phyloP scores from a whole-genome alignment of 2,113 vertebrate genomes.

The Bambusicola thoracicus region DNA sequence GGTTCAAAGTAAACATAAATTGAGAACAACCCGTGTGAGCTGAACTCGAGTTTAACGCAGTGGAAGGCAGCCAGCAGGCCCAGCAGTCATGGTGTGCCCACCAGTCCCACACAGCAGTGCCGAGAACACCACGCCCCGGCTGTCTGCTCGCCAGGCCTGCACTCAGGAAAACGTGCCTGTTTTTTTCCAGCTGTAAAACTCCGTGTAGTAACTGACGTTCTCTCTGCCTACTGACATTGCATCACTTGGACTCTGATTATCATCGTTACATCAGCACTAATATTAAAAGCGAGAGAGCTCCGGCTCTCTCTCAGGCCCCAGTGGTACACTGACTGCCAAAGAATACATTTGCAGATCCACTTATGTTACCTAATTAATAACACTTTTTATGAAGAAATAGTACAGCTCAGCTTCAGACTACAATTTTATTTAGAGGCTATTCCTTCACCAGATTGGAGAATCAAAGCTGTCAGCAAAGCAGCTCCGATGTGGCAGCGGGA shows the following conservation, averaged over 20 bases:
- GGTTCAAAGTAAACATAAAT: not conserved
- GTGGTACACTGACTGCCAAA: not conserved
- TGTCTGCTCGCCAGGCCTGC: not conserved
- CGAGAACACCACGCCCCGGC: accelerated
- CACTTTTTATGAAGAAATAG: not conserved
- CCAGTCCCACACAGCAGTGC: accelerated
- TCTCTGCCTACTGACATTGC: not conserved
- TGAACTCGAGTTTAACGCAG: not conserved
- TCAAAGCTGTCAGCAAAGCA: slow-evolving; percentile 14
- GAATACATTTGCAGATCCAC: not conserved
- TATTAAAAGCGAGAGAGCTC: not conserved
- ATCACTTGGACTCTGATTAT: not conserved
- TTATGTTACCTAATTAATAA: slow-evolving; percentile 3
- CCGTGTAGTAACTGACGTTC: not conserved
- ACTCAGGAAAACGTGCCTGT: slow-evolving; percentile 20
- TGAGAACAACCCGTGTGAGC: not conserved
- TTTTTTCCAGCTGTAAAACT: slow-evolving; percentile 4
- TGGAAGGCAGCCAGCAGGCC: not conserved
- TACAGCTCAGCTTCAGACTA: not conserved
- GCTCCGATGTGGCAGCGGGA: not conserved
- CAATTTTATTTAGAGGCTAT: not conserved
- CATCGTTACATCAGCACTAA: not conserved
- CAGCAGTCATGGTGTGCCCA: not conserved
- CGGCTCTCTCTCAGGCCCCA: not conserved
- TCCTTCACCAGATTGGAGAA: not conserved